phyloP scores from a whole-genome alignment of 2,888 invertebrate genomes.

The Ceriagrion tenellum region DNA sequence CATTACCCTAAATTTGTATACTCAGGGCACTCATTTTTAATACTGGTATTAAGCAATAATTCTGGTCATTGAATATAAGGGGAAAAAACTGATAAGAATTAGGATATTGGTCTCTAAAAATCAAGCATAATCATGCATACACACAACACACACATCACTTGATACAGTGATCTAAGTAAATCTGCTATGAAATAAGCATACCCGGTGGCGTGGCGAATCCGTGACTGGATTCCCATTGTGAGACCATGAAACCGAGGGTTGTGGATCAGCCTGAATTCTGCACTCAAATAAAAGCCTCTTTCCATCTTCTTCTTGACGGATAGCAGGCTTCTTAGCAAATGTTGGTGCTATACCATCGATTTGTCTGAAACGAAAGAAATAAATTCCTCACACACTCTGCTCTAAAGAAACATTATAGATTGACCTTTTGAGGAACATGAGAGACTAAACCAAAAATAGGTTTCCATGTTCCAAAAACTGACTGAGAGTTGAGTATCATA shows the following conservation, averaged over 20 bases:
- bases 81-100: background rate
- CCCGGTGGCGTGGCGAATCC: constrained; percentile 92
- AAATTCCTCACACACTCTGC: constrained; percentile 54
- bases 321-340: constrained; percentile 98
- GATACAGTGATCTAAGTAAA: background rate
- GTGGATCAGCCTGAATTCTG: constrained; percentile 95
- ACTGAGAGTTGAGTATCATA: too few species aligned
- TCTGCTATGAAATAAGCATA: constrained; percentile 75
- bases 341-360: constrained; percentile 98
- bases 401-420: background rate
- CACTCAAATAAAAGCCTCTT: constrained; percentile 96
- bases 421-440: background rate
- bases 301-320: constrained; percentile 98
- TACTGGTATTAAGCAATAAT: too few species aligned
- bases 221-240: constrained; percentile 91
- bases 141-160: background rate
- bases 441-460: too few species aligned
- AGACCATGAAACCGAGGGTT: constrained; percentile 93
- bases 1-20: background rate
- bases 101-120: background rate
- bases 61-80: background rate
- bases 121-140: background rate
- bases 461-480: too few species aligned
- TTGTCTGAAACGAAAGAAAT: constrained; percentile 85
- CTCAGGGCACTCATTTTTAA: background rate